Evolutionary conservation across 2,888 invertebrate genomes (phyloP).

Genomic region (Philereme vetulata): DNA sequence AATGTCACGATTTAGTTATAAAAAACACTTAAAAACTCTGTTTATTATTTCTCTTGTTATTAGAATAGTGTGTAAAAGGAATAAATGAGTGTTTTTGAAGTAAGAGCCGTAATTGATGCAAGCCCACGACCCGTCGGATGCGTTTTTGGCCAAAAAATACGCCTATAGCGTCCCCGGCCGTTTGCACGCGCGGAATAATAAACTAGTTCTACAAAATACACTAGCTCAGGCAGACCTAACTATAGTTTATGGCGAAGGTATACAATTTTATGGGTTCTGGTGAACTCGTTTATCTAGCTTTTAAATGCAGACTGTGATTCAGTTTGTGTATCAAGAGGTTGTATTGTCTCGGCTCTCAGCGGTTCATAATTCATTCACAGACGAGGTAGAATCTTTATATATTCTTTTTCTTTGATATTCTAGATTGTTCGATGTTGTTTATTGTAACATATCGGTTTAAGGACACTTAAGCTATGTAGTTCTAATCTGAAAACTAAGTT

Average conservation of each 20-base stretch:
- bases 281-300: constrained; percentile 18
- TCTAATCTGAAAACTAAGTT: background rate
- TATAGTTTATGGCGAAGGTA: constrained; percentile 4
- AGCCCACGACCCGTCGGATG: constrained; percentile 67
- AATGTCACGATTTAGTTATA: background rate
- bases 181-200: constrained; percentile 6
- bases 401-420: background rate
- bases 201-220: constrained; percentile 6
- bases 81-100: constrained; percentile 27
- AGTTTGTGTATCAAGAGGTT: background rate
- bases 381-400: constrained; percentile 5
- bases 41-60: background rate
- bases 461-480: background rate
- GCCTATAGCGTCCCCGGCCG: constrained; percentile 56
- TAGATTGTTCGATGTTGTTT: background rate
- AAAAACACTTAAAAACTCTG: background rate
- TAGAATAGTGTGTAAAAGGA: constrained; percentile 1
- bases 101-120: constrained; percentile 54
- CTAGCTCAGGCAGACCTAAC: background rate
- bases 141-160: constrained; percentile 73
- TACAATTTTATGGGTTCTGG: constrained; percentile 4
- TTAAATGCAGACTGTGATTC: background rate
- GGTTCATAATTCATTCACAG: background rate
- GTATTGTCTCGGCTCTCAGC: constrained; percentile 2
- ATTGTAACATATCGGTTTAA: constrained; percentile 1